Evolutionary conservation across 2,797 vertebrate genomes (phyloP).

Genomic region (Acomys russatus): DNA sequence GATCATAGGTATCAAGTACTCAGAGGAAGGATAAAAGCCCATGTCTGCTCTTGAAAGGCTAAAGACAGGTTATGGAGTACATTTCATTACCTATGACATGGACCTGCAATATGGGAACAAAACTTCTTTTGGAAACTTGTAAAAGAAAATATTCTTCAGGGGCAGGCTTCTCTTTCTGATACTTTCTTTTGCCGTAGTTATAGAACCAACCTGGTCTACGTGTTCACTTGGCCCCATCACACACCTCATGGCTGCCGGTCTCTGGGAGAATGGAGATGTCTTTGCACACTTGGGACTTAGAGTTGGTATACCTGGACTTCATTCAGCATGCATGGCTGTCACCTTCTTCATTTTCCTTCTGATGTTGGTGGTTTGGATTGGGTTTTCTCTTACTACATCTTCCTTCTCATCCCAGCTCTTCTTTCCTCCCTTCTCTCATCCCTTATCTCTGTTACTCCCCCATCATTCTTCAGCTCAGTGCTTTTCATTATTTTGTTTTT

Average conservation of each 20-base stretch:
- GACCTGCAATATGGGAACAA: conserved; percentile 40
- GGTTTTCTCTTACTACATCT: neutral
- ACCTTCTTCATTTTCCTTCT: neutral
- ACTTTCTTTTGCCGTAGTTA: neutral
- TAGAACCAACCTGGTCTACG: neutral
- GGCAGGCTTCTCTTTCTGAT: conserved; percentile 32
- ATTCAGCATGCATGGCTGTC: neutral
- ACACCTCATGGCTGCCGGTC: neutral
- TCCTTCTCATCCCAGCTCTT: neutral
- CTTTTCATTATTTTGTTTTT: conserved; percentile 11
- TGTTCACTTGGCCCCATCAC: fast-evolving
- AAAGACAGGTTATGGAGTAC: neutral
- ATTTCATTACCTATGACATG: neutral
- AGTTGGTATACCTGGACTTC: no score
- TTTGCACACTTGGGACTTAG: neutral
- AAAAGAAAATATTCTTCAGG: conserved; percentile 46
- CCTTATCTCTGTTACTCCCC: neutral
- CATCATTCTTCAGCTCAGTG: neutral
- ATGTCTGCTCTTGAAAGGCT: neutral
- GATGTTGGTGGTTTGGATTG: neutral
- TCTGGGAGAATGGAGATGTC: neutral
- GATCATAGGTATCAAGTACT: no score
- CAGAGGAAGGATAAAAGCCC: no score
- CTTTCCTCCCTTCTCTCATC: neutral
- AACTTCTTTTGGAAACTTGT: conserved; percentile 34